Conservation (phyloP, 2,113 vertebrate species). For the Lucifuga dentata region DNA sequence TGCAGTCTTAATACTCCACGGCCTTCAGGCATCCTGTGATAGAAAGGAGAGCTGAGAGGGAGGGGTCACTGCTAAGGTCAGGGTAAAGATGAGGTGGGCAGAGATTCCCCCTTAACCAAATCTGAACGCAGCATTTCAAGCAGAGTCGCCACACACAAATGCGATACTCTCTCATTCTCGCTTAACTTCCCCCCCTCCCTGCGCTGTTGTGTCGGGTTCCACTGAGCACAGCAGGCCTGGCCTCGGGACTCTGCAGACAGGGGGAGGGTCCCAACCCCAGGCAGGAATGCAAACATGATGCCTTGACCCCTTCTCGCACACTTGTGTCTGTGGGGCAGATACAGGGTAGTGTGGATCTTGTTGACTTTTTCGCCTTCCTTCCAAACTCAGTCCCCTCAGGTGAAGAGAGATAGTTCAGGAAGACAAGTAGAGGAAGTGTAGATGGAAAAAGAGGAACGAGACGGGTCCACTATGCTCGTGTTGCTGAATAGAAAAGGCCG, state of each 20-base stretch:
- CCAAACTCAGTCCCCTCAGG: conserved; percentile 72
- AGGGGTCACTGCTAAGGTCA: conserved; percentile 78
- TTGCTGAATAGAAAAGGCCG: conserved; percentile 46
- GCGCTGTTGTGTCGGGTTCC: conserved; percentile 34
- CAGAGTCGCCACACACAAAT: conserved; percentile 65
- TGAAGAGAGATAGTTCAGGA: conserved; percentile 32
- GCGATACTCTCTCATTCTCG: conserved; percentile 30
- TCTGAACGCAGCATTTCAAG: conserved; percentile 41
- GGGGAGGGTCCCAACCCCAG: conserved; percentile 74
- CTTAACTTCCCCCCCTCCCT: background rate
- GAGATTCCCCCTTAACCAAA: conserved; percentile 74
- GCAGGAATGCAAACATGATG: conserved; percentile 81
- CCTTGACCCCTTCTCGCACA: conserved; percentile 77
- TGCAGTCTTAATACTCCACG: conserved; percentile 39
- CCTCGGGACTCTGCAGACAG: conserved; percentile 73
- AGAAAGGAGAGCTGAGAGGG: conserved; percentile 56
- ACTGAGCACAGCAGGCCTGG: conserved; percentile 63
- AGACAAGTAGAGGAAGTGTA: conserved; percentile 14
- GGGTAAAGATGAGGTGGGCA: conserved; percentile 77
- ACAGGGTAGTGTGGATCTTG: conserved; percentile 71
- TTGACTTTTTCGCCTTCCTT: conserved; percentile 77
- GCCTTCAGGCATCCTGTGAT: conserved; percentile 73
- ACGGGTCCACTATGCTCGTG: conserved; percentile 61
- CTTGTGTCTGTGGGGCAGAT: conserved; percentile 85
- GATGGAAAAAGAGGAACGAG: conserved; percentile 33